A percentile compares a stretch with the other conserved stretches of the same genome.
phyloP scores from a whole-genome alignment of 2,113 vertebrate genomes.

The Aspidoscelis tigris region DNA sequence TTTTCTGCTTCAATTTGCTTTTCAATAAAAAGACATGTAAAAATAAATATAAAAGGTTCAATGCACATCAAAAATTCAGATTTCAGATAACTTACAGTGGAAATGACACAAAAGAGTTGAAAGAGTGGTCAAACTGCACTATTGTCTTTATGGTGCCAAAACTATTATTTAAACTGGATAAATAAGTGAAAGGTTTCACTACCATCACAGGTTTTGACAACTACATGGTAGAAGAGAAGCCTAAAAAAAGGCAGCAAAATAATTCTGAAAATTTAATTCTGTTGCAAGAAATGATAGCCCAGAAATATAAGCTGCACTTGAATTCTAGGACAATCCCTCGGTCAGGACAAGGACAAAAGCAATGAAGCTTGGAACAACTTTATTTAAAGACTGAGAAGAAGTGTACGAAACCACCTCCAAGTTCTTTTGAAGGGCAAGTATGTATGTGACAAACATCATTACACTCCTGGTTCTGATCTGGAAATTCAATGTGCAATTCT shows the following conservation, averaged over 20 bases:
- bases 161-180: background rate
- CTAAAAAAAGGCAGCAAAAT: background rate
- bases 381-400: background rate
- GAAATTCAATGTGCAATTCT: too few relatives aligned
- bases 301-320: background rate
- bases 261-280: background rate
- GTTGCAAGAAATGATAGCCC: background rate
- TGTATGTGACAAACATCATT: background rate
- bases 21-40: conserved; percentile 16
- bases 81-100: background rate
- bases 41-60: background rate
- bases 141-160: background rate
- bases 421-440: background rate
- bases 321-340: background rate
- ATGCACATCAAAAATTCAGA: background rate
- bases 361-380: too few relatives aligned
- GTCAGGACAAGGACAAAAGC: too few relatives aligned
- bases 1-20: conserved; percentile 80
- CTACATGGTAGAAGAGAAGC: background rate
- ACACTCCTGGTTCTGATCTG: background rate
- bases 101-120: too few relatives aligned
- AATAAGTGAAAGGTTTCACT: background rate
- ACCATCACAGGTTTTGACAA: background rate
- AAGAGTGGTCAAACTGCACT: background rate
- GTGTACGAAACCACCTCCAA: background rate